Evolutionary conservation across 2,888 invertebrate species (phyloP).

Genomic region (Chalcosyrphus nemorum): DNA sequence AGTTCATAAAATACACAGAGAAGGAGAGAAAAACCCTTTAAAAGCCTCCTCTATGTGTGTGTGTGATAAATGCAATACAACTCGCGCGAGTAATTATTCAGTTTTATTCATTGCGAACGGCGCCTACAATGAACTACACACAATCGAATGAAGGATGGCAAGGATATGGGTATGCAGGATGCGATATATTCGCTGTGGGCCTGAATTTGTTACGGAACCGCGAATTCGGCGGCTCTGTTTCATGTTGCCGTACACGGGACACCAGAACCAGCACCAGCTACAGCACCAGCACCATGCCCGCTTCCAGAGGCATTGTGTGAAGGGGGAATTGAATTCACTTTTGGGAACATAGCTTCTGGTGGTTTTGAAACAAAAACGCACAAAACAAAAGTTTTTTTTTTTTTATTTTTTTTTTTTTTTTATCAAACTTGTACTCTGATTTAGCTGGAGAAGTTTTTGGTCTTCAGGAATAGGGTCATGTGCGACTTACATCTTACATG

Average conservation of each 20-base stretch:
- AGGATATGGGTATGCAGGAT: conserved; percentile 27
- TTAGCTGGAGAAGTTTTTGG: conserved; percentile 25
- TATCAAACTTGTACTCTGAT: conserved; percentile 29
- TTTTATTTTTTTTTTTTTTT: too few relatives aligned
- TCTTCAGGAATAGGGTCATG: conserved; percentile 21
- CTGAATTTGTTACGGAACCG: conserved; percentile 55
- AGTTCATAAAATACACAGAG: conserved; percentile 46
- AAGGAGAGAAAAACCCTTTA: too few relatives aligned
- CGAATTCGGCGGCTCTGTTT: conserved; percentile 59
- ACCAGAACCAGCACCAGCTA: neutral
- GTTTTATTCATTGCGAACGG: conserved; percentile 61
- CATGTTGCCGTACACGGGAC: conserved; percentile 40
- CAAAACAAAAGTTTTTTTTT: too few relatives aligned
- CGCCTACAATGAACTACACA: conserved; percentile 61
- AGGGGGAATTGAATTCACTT: conserved; percentile 47
- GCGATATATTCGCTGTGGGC: conserved; percentile 18
- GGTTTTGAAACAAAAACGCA: conserved; percentile 19
- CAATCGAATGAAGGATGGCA: conserved; percentile 63
- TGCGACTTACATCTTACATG: conserved; percentile 30
- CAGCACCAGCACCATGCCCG: neutral
- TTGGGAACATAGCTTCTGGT: conserved; percentile 53
- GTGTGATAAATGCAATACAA: conserved; percentile 33
- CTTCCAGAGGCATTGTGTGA: neutral
- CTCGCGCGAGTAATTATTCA: conserved; percentile 67
- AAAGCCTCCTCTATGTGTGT: neutral